Percentiles rank a stretch among this genome's conserved stretches.
Conservation (phyloP, 2,113 vertebrate species). For the Grus americana region DNA sequence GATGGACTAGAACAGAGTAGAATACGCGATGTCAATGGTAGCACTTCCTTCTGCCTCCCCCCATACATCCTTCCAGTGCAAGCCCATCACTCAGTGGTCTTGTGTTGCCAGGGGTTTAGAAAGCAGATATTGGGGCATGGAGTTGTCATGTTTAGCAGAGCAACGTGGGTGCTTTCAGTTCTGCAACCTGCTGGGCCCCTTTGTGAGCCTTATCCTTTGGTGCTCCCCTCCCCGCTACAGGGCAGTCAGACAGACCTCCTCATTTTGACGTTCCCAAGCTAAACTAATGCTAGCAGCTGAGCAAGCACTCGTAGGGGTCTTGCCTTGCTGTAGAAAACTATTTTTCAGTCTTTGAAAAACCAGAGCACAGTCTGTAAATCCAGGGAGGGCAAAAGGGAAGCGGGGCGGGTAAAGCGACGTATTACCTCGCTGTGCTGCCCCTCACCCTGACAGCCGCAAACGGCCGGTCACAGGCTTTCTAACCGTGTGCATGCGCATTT, state of each 20-base stretch:
- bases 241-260: not conserved
- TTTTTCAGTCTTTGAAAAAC: not conserved
- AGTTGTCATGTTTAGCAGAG: not conserved
- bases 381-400: not conserved
- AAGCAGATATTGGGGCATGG: not conserved
- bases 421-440: rapidly evolving
- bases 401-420: rapidly evolving
- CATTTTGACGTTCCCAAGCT: not conserved
- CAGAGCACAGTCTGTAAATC: too few relatives aligned
- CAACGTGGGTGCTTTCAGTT: not conserved
- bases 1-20: not conserved
- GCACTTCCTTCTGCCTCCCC: not conserved
- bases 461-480: too few relatives aligned
- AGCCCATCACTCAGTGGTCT: not conserved
- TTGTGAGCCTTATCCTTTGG: not conserved
- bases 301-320: not conserved
- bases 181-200: not conserved
- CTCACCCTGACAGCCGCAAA: not conserved
- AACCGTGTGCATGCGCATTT: rapidly evolving
- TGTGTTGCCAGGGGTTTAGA: not conserved
- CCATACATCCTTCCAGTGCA: not conserved
- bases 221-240: not conserved
- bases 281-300: not conserved
- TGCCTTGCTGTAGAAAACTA: not conserved
- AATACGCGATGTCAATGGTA: not conserved